Conservation (phyloP, 2,888 invertebrate species). For the Eubasilissa splendida region DNA sequence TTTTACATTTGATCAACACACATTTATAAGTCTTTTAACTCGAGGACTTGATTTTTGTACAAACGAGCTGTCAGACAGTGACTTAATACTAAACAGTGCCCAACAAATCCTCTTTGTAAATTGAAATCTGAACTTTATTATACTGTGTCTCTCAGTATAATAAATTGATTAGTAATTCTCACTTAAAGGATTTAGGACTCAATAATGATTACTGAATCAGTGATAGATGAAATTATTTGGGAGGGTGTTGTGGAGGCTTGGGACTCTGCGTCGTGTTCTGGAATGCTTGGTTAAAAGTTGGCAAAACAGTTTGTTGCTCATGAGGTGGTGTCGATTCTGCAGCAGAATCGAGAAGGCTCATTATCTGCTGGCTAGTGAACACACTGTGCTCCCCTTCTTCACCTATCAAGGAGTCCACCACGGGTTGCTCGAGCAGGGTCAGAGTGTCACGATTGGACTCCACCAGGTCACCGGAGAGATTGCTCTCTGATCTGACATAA, state of each 20-base stretch:
- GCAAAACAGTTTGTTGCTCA: slow-evolving; percentile 65
- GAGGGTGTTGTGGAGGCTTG: slow-evolving; percentile 71
- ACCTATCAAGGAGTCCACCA: slow-evolving; percentile 65
- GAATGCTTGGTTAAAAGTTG: slow-evolving; percentile 71
- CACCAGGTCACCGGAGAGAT: slow-evolving; percentile 5
- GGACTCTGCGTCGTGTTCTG: slow-evolving; percentile 66
- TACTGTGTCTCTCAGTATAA: no score
- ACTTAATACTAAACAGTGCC: no score
- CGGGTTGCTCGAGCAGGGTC: slow-evolving; percentile 63
- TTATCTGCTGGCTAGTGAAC: slow-evolving; percentile 65
- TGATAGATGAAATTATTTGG: slow-evolving; percentile 55
- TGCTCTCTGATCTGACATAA: background rate
- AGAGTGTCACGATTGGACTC: slow-evolving; percentile 58
- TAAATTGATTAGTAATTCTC: no score
- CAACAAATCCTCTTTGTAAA: no score
- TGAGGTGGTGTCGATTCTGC: slow-evolving; percentile 53
- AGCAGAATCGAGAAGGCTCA: slow-evolving; percentile 60
- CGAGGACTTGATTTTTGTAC: no score
- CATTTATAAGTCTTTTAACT: no score
- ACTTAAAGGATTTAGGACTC: no score
- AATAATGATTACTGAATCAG: no score
- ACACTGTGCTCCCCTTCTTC: slow-evolving; percentile 67
- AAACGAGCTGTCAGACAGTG: no score
- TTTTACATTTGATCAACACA: no score
- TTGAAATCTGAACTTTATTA: no score